Conservation (phyloP, 1,140 invertebrate genomes). For the Magallana ariakensis region DNA sequence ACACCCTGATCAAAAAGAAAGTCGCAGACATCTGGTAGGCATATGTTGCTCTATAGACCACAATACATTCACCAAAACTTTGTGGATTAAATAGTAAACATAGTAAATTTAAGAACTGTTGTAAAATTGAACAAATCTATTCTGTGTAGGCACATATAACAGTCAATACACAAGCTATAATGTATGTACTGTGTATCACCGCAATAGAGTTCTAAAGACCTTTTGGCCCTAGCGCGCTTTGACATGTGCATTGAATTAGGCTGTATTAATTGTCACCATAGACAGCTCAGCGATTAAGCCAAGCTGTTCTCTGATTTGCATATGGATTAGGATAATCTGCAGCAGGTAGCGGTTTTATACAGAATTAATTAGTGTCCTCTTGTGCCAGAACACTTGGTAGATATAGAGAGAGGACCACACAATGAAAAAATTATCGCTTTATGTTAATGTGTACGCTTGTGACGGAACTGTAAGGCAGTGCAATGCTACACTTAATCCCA, state of each 20-base stretch:
- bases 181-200: no score
- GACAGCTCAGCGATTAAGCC: neutral
- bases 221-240: neutral
- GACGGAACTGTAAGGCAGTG: no score
- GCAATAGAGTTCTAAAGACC: neutral
- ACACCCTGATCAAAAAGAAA: constrained; percentile 3
- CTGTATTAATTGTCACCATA: neutral
- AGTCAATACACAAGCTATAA: no score
- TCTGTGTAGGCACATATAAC: no score
- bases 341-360: neutral
- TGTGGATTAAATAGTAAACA: no score
- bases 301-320: neutral
- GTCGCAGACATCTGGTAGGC: neutral
- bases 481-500: no score
- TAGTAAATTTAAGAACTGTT: no score
- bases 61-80: no score
- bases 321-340: constrained; percentile 18
- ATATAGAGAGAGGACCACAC: no score
- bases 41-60: neutral
- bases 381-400: neutral
- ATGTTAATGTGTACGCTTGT: no score
- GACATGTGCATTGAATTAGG: neutral
- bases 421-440: no score
- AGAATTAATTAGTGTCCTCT: neutral
- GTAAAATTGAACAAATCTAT: no score